These are phyloP conservation scores for Papilio machaon DNA, from an alignment of 1,140 invertebrate genomes.

Conservation along the genomic window DNA sequence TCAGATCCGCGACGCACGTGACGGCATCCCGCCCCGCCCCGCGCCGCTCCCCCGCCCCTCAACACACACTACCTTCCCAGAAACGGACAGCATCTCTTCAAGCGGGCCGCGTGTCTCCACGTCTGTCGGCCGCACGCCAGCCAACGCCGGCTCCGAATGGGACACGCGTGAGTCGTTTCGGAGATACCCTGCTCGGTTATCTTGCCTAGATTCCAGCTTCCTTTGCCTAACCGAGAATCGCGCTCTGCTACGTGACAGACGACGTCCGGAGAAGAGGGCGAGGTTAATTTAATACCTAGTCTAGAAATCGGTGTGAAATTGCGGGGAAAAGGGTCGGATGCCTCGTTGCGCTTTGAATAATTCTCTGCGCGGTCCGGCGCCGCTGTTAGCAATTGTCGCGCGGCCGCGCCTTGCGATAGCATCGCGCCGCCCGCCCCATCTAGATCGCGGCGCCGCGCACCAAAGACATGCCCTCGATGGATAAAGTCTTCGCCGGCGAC, in stretches of 20 bases:
- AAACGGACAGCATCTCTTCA: constrained; percentile 48
- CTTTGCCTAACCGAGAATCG: constrained; percentile 17
- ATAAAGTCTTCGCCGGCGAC: constrained; percentile 75
- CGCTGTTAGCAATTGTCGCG: constrained; percentile 77
- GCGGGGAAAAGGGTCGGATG: constrained; percentile 43
- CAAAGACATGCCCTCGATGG: constrained; percentile 68
- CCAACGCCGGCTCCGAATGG: constrained; percentile 44
- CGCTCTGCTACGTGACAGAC: constrained; percentile 1
- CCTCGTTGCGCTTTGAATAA: constrained; percentile 59
- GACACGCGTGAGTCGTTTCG: constrained; percentile 46
- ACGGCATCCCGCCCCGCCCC: constrained; percentile 58
- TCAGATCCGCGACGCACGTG: constrained; percentile 70
- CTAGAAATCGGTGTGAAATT: constrained; percentile 62
- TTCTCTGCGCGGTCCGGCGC: constrained; percentile 66
- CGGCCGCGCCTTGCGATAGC: constrained; percentile 66
- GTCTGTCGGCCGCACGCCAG: constrained; percentile 38
- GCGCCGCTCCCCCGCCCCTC: constrained; percentile 28
- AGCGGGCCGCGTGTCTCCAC: constrained; percentile 45
- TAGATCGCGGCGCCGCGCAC: constrained; percentile 71
- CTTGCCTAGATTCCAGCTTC: constrained; percentile 39
- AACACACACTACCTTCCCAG: constrained; percentile 50
- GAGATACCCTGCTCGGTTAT: constrained; percentile 42
- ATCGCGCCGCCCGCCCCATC: constrained; percentile 70
- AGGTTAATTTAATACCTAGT: constrained; percentile 37
- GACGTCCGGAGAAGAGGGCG: not conserved